Evolutionary conservation across 2,113 vertebrate species (phyloP).

Genomic region (Ellobius talpinus): DNA sequence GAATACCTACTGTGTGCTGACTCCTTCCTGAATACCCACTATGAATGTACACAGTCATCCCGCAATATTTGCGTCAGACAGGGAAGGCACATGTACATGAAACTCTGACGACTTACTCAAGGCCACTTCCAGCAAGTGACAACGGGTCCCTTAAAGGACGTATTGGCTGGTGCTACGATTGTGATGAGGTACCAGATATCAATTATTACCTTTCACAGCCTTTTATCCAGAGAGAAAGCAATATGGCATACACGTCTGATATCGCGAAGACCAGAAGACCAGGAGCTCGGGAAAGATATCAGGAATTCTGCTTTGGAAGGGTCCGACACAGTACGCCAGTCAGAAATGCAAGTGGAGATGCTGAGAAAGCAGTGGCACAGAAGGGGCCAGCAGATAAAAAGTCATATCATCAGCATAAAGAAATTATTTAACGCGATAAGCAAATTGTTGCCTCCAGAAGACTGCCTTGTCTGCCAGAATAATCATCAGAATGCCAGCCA

Average conservation of each 20-base stretch:
- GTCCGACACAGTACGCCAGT: not conserved
- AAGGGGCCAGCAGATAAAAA: not conserved
- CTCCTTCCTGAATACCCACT: not conserved
- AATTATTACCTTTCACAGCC: not conserved
- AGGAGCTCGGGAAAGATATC: not conserved
- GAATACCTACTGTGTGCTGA: not conserved
- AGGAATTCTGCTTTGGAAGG: not conserved
- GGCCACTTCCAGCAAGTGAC: not conserved
- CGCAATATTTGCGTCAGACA: not conserved
- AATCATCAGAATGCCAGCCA: constrained; percentile 44
- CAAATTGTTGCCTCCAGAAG: constrained; percentile 64
- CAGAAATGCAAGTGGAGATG: constrained; percentile 12
- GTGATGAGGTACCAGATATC: not conserved
- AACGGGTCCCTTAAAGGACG: not conserved
- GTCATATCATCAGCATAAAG: constrained; percentile 47
- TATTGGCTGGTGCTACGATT: not conserved
- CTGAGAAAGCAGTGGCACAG: constrained; percentile 2
- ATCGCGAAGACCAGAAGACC: not conserved
- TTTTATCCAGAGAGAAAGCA: not conserved
- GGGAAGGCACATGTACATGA: not conserved
- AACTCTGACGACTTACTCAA: not conserved
- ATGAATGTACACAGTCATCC: not conserved
- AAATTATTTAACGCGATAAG: constrained; percentile 60
- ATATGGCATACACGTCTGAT: not conserved
- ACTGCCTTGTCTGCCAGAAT: constrained; percentile 14